A percentile compares a stretch with the other conserved stretches of the same genome.
These are phyloP conservation scores for Pachydiplax longipennis DNA, from an alignment of 2,888 invertebrate genomes.

Conservation along the genomic window DNA sequence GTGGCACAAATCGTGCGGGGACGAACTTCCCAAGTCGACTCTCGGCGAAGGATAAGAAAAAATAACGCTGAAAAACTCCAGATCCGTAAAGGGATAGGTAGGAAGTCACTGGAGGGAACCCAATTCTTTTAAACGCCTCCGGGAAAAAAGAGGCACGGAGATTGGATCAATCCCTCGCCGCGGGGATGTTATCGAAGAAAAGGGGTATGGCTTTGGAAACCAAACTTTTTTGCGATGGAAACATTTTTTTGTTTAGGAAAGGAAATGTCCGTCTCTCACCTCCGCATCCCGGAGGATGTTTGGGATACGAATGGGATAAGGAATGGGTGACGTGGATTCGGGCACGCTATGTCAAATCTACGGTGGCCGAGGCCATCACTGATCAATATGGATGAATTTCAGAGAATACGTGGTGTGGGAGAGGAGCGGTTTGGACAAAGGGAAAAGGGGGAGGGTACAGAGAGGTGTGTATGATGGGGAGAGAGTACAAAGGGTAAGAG, in stretches of 20 bases:
- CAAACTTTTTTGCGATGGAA: neutral
- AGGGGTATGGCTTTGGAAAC: neutral
- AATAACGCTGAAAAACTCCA: neutral
- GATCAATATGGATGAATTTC: constrained; percentile 35
- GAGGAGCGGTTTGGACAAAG: neutral
- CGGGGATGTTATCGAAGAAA: too few relatives aligned
- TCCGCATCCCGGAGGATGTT: neutral
- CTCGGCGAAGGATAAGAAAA: neutral
- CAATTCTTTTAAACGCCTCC: too few relatives aligned
- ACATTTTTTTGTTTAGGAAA: neutral
- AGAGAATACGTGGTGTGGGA: neutral
- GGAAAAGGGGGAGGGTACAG: neutral
- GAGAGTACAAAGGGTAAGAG: neutral
- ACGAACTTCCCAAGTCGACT: neutral
- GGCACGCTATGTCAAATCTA: neutral
- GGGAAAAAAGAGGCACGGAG: too few relatives aligned
- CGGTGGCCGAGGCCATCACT: neutral
- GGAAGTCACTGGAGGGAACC: too few relatives aligned
- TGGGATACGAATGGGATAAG: neutral
- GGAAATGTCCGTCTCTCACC: neutral
- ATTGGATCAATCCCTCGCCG: too few relatives aligned
- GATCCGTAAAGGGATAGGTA: too few relatives aligned
- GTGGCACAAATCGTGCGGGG: neutral
- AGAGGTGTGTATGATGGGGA: neutral
- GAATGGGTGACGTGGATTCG: neutral